Conservation (phyloP, 2,888 invertebrate genomes). For the Flabesymbios commensalis region DNA sequence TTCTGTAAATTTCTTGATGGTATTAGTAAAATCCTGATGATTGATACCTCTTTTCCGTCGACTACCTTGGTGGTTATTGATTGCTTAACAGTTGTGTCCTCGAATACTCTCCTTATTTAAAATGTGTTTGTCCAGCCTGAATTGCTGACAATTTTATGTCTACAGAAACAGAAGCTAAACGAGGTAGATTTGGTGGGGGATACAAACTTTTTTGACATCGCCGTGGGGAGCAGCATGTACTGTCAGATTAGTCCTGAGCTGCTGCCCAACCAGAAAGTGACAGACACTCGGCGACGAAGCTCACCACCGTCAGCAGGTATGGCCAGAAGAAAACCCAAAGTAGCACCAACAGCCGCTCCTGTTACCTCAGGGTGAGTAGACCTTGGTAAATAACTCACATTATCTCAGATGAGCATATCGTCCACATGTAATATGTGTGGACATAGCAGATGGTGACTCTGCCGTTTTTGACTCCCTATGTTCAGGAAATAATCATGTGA, state of each 20-base stretch:
- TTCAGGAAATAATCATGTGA: too few relatives aligned
- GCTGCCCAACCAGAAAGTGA: not conserved
- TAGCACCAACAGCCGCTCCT: not conserved
- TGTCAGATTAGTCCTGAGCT: not conserved
- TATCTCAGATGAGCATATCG: not conserved
- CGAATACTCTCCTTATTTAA: too few relatives aligned
- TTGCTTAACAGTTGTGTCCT: too few relatives aligned
- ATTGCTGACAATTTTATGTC: too few relatives aligned
- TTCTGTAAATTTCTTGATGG: too few relatives aligned
- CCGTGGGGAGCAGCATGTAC: conserved; percentile 5
- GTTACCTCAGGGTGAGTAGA: not conserved
- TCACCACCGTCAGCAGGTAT: not conserved
- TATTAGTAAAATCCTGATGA: too few relatives aligned
- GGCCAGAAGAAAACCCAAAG: not conserved
- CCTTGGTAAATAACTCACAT: not conserved
- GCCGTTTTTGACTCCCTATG: too few relatives aligned
- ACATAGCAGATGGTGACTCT: too few relatives aligned
- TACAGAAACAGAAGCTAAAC: not conserved
- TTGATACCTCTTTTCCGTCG: too few relatives aligned
- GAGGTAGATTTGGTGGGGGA: not conserved
- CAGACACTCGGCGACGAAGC: not conserved
- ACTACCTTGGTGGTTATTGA: too few relatives aligned
- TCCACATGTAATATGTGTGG: too few relatives aligned
- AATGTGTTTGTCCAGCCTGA: too few relatives aligned
- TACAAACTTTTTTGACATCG: conserved; percentile 16